Conservation (phyloP, 35 echinoderm and acorn worm species). For the Chiridota heheva region DNA sequence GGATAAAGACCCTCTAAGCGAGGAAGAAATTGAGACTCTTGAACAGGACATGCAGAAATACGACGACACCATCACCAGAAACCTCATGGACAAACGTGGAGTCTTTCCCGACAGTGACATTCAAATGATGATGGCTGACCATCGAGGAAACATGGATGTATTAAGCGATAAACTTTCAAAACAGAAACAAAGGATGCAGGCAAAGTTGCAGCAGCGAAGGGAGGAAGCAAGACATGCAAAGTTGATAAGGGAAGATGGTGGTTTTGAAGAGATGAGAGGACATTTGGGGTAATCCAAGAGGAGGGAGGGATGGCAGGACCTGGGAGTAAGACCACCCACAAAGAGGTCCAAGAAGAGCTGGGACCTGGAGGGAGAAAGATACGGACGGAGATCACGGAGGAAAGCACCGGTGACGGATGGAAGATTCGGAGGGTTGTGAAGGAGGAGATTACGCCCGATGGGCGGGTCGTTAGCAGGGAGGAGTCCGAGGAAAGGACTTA, state of each 20-base stretch:
- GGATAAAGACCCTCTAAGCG: constrained; percentile 23
- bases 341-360: no score
- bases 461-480: no score
- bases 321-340: neutral
- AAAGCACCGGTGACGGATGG: no score
- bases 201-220: constrained; percentile 6
- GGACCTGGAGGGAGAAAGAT: no score
- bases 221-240: neutral
- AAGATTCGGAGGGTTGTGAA: no score
- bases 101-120: constrained; percentile 55
- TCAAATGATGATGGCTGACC: constrained; percentile 61
- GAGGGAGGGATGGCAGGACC: neutral
- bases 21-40: constrained; percentile 66
- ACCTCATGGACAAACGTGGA: constrained; percentile 48
- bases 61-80: constrained; percentile 21
- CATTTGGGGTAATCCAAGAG: neutral
- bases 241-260: neutral
- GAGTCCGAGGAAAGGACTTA: no score
- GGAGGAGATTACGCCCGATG: no score
- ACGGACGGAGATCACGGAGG: no score
- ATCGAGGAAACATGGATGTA: constrained; percentile 58
- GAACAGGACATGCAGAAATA: constrained; percentile 58
- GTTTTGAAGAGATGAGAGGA: constrained; percentile 6
- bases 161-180: constrained; percentile 59
- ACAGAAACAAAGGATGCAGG: constrained; percentile 43